phyloP scores from a whole-genome alignment of 2,113 vertebrate species.

The Prinia subflava region DNA sequence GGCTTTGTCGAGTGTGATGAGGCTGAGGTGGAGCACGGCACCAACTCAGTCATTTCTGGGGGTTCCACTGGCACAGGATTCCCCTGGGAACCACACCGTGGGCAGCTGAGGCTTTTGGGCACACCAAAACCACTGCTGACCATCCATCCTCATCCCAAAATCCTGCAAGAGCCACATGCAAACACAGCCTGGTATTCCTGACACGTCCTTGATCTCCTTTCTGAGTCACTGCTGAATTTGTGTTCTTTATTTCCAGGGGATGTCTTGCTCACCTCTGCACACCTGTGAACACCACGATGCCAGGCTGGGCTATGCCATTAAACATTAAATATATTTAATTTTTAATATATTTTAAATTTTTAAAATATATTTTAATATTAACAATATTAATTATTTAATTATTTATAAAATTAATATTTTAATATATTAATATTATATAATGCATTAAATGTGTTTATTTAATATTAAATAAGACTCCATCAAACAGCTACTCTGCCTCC shows the following conservation, averaged over 20 bases:
- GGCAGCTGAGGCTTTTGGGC: not conserved
- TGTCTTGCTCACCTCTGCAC: not conserved
- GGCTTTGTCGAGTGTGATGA: accelerated
- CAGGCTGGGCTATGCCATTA: not conserved
- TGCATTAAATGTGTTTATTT: not conserved
- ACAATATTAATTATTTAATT: too few relatives aligned
- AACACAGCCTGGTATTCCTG: not conserved
- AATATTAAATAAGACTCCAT: not conserved
- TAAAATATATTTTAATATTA: too few relatives aligned
- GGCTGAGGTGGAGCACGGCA: not conserved
- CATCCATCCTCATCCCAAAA: not conserved
- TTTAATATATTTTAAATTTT: too few relatives aligned
- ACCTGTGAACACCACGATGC: not conserved
- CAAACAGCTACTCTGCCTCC: not conserved
- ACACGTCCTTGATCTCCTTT: accelerated
- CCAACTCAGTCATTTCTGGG: accelerated
- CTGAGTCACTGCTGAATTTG: not conserved
- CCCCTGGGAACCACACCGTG: not conserved
- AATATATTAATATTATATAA: too few relatives aligned
- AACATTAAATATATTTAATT: too few relatives aligned
- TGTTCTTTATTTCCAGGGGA: not conserved
- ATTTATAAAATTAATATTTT: too few relatives aligned
- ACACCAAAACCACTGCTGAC: accelerated
- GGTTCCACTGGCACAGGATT: not conserved
- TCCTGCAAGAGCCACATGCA: not conserved